A percentile compares a stretch with the other conserved stretches of the same genome.
phyloP scores from a whole-genome alignment of 2,888 invertebrate species.

The Scelioninae gen. 1 region DNA sequence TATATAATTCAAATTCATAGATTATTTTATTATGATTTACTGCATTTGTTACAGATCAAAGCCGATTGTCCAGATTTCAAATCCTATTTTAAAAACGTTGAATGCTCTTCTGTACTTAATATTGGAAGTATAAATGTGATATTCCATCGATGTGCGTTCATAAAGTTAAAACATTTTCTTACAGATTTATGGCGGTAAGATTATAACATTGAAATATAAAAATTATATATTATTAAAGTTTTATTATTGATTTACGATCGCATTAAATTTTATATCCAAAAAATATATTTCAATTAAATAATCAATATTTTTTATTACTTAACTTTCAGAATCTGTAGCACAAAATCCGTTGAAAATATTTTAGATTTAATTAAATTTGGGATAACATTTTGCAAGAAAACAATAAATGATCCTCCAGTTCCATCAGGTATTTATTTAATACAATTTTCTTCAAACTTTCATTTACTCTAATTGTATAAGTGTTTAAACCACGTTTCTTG shows the following conservation, averaged over 20 bases:
- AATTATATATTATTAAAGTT: too few species aligned
- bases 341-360: slow-evolving; percentile 73
- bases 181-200: slow-evolving; percentile 84
- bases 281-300: background rate
- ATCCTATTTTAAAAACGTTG: slow-evolving; percentile 91
- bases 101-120: slow-evolving; percentile 90
- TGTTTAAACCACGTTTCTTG: too few species aligned
- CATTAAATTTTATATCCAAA: too few species aligned
- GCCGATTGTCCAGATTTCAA: slow-evolving; percentile 93
- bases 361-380: slow-evolving; percentile 71
- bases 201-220: too few species aligned
- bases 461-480: too few species aligned
- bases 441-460: too few species aligned
- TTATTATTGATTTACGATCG: too few species aligned
- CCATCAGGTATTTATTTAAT: slow-evolving; percentile 88
- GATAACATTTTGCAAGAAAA: slow-evolving; percentile 74
- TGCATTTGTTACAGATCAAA: slow-evolving; percentile 86
- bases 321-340: slow-evolving; percentile 74
- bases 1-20: too few species aligned
- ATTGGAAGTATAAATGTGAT: slow-evolving; percentile 87
- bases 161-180: slow-evolving; percentile 88
- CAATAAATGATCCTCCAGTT: slow-evolving; percentile 88
- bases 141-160: slow-evolving; percentile 90
- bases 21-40: background rate
- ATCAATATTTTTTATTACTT: slow-evolving; percentile 37